Conservation (phyloP, 1,140 invertebrate species). For the Zeugodacus cucurbitae region DNA sequence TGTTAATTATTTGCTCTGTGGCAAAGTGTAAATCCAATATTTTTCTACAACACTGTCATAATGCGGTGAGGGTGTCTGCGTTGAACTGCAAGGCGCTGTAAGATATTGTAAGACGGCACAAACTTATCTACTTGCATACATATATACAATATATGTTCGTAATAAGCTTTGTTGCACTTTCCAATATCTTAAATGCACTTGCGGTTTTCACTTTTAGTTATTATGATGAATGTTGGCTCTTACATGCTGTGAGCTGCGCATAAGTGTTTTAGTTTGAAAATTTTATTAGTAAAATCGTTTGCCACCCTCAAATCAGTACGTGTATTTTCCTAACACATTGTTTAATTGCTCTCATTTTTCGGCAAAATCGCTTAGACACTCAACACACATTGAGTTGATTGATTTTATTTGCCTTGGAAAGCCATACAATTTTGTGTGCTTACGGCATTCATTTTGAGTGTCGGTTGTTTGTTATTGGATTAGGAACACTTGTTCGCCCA, state of each 20-base stretch:
- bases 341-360: slow-evolving; percentile 31
- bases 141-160: neutral
- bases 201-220: slow-evolving; percentile 4
- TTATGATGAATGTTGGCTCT: neutral
- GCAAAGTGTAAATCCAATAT: slow-evolving; percentile 7
- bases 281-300: neutral
- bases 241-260: neutral
- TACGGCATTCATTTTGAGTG: neutral
- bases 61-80: neutral
- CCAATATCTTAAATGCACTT: slow-evolving; percentile 9
- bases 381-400: neutral
- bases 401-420: neutral
- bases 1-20: slow-evolving; percentile 21
- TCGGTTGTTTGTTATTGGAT: neutral
- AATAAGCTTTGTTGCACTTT: neutral
- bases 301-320: neutral
- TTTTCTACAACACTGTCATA: neutral
- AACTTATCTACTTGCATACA: neutral
- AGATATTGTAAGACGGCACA: neutral
- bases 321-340: neutral
- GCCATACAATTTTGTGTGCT: neutral
- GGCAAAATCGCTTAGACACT: neutral
- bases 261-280: neutral
- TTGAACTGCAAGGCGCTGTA: neutral
- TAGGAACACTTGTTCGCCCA: neutral